Percentiles rank a stretch among this genome's conserved stretches.
phyloP scores from a whole-genome alignment of 2,113 vertebrate species.

The Martes martes region DNA sequence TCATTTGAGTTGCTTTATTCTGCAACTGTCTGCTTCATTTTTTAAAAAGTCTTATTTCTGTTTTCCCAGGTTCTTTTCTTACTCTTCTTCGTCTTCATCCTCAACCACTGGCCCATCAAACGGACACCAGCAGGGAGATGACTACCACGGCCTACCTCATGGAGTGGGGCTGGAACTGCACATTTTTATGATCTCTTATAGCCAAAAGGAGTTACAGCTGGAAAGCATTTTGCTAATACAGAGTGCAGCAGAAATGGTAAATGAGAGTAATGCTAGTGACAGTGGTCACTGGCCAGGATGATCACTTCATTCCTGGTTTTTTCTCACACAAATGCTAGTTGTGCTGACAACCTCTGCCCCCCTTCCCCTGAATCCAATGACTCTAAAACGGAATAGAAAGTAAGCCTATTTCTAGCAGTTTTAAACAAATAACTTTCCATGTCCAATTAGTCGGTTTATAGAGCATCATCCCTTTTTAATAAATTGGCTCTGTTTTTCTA shows the following conservation, averaged over 20 bases:
- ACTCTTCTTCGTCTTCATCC: neutral
- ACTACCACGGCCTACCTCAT: neutral
- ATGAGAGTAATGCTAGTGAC: neutral
- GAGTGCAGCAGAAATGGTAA: neutral
- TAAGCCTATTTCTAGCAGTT: neutral
- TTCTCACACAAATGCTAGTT: neutral
- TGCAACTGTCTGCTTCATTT: neutral
- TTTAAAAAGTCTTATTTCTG: neutral
- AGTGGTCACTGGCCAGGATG: neutral
- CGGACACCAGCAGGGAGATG: neutral
- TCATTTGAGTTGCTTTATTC: neutral
- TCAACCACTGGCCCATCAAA: neutral
- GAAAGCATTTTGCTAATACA: neutral
- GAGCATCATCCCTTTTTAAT: neutral
- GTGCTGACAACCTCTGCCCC: neutral
- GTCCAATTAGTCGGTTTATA: neutral
- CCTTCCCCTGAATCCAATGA: neutral
- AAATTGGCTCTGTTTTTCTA: neutral
- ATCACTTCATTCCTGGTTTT: neutral
- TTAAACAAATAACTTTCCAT: neutral
- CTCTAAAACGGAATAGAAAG: constrained; percentile 15
- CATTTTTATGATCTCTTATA: neutral
- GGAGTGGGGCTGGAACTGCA: neutral
- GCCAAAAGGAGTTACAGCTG: neutral
- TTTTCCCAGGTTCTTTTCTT: neutral